Evolutionary conservation across 1,140 invertebrate species (phyloP).

Genomic region (Cheumatopsyche charites): DNA sequence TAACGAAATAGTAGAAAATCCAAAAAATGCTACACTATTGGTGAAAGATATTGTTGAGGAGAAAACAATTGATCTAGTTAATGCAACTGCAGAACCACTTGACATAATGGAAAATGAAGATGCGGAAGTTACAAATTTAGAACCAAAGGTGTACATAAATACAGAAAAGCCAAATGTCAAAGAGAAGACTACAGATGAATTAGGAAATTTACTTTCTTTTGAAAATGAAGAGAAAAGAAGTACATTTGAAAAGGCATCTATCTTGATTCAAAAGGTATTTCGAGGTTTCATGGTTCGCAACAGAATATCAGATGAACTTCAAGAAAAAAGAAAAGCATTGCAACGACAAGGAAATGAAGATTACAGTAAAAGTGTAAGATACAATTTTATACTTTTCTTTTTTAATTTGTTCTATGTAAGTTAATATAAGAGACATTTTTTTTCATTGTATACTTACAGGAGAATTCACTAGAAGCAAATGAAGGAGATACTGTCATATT

Average conservation of each 20-base stretch:
- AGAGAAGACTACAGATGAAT: too few relatives aligned
- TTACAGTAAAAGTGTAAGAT: neutral
- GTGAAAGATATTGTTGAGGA: too few relatives aligned
- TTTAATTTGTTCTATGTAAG: too few relatives aligned
- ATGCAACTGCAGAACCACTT: neutral
- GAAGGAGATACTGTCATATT: conserved; percentile 6
- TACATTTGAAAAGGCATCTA: conserved; percentile 35
- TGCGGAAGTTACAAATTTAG: neutral
- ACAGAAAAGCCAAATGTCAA: too few relatives aligned
- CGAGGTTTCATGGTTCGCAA: conserved; percentile 42
- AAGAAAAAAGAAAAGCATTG: conserved; percentile 27
- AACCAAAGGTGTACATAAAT: neutral
- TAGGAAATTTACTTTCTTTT: neutral
- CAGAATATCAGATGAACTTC: conserved; percentile 19
- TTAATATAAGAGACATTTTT: neutral
- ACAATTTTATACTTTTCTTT: neutral
- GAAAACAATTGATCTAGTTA: neutral
- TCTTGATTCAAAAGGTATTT: conserved; percentile 44
- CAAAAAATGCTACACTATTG: too few relatives aligned
- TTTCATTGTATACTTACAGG: conserved; percentile 6
- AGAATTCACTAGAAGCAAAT: neutral
- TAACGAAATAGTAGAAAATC: neutral
- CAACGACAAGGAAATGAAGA: conserved; percentile 2
- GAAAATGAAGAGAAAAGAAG: neutral
- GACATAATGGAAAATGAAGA: neutral